phyloP scores from a whole-genome alignment of 2,797 vertebrate genomes.

The Otus scops region DNA sequence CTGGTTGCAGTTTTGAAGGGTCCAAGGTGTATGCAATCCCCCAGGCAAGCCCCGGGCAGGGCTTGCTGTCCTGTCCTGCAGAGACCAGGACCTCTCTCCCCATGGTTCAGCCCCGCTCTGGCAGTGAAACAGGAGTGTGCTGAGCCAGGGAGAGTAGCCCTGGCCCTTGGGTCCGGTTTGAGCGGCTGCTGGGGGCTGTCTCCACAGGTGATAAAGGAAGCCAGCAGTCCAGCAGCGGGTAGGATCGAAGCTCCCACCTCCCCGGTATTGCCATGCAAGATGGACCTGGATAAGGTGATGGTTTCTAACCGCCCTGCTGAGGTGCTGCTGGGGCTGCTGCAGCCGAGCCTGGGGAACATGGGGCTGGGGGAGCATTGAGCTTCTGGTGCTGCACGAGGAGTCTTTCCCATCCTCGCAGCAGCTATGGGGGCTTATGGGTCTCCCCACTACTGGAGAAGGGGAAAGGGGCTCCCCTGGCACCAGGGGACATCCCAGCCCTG shows the following conservation, averaged over 20 bases:
- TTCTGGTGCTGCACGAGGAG: accelerated
- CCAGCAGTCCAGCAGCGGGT: slow-evolving; percentile 76
- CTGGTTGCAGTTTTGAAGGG: not conserved
- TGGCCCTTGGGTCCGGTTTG: accelerated
- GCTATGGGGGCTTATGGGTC: not conserved
- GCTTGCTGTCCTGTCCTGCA: not conserved
- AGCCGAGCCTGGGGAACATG: accelerated
- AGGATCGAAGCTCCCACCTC: slow-evolving; percentile 82
- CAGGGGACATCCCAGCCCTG: accelerated
- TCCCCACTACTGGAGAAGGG: not conserved
- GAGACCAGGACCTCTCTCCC: not conserved
- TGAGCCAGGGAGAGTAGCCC: not conserved
- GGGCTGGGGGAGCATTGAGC: not conserved
- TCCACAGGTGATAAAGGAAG: slow-evolving; percentile 89
- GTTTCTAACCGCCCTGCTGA: not conserved
- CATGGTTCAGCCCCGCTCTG: not conserved
- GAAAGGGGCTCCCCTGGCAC: not conserved
- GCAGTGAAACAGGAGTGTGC: accelerated
- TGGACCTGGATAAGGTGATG: slow-evolving; percentile 91
- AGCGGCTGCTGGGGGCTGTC: not conserved
- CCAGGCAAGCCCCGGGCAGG: not conserved
- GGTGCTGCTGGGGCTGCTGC: not conserved
- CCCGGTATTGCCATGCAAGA: slow-evolving; percentile 86
- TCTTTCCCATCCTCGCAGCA: not conserved
- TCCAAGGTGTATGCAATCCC: too few species aligned